A percentile compares a stretch with the other conserved stretches of the same genome.
Evolutionary conservation across 2,797 vertebrate species (phyloP).

Genomic region (Acanthurus tractus): DNA sequence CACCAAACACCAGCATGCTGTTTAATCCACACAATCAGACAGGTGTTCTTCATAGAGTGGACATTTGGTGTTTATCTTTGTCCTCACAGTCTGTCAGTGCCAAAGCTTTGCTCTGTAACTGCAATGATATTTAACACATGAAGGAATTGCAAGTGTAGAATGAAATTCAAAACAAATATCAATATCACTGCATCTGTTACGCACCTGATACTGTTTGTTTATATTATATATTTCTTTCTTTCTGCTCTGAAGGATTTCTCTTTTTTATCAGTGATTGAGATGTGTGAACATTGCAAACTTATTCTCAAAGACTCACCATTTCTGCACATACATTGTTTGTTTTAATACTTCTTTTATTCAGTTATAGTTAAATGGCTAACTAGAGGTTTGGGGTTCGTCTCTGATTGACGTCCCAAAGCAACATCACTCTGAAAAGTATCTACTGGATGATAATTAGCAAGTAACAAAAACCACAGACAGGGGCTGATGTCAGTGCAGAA

Average conservation of each 20-base stretch:
- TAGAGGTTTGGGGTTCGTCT: neutral
- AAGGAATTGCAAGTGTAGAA: constrained; percentile 7
- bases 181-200: constrained; percentile 13
- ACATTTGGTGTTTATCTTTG: neutral
- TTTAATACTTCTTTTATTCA: neutral
- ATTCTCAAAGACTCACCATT: neutral
- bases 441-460: neutral
- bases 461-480: neutral
- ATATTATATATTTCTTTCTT: neutral
- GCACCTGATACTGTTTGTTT: constrained; percentile 11
- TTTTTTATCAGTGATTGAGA: constrained; percentile 38
- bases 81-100: constrained; percentile 1
- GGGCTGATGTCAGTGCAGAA: neutral
- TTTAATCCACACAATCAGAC: neutral
- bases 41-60: constrained; percentile 1
- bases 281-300: constrained; percentile 10
- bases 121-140: neutral
- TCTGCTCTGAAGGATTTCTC: neutral
- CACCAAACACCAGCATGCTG: neutral
- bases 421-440: neutral
- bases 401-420: neutral
- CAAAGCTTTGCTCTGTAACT: neutral
- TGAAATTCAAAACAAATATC: constrained; percentile 28
- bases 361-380: constrained; percentile 13
- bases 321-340: neutral